These are phyloP conservation scores for Poeciliopsis prolifica DNA, from an alignment of 2,113 vertebrate genomes.

Conservation along the genomic window DNA sequence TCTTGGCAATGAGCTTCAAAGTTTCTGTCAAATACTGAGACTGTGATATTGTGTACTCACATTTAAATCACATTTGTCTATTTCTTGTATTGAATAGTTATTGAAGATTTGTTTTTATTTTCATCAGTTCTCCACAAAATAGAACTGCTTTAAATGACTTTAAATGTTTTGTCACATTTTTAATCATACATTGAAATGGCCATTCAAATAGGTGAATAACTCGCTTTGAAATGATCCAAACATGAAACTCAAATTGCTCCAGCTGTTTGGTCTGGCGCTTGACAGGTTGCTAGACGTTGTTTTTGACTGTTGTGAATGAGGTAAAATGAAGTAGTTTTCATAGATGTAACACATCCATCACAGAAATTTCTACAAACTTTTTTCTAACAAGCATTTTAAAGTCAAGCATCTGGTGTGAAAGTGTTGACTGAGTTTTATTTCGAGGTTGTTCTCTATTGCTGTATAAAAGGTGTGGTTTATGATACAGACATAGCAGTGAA, in stretches of 20 bases:
- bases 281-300: background rate
- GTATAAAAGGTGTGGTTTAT: background rate
- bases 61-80: too few species aligned
- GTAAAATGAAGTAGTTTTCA: background rate
- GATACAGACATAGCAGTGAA: background rate
- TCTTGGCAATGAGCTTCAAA: constrained; percentile 30
- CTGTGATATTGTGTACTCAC: constrained; percentile 40
- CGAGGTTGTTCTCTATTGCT: background rate
- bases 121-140: too few species aligned
- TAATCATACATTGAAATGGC: too few species aligned
- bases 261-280: background rate
- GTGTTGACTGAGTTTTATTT: background rate
- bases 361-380: background rate
- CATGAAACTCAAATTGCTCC: background rate
- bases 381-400: background rate
- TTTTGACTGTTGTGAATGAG: background rate
- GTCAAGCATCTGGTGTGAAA: background rate
- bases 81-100: too few species aligned
- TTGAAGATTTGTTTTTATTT: too few species aligned
- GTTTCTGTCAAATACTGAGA: constrained; percentile 40
- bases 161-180: too few species aligned
- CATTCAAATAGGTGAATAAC: too few species aligned
- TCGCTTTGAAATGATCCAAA: too few species aligned
- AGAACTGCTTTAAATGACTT: too few species aligned
- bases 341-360: background rate